Percentiles rank a stretch among this genome's conserved stretches.
Conservation (phyloP, 2,113 vertebrate genomes). For the Leptobrachium leishanense region DNA sequence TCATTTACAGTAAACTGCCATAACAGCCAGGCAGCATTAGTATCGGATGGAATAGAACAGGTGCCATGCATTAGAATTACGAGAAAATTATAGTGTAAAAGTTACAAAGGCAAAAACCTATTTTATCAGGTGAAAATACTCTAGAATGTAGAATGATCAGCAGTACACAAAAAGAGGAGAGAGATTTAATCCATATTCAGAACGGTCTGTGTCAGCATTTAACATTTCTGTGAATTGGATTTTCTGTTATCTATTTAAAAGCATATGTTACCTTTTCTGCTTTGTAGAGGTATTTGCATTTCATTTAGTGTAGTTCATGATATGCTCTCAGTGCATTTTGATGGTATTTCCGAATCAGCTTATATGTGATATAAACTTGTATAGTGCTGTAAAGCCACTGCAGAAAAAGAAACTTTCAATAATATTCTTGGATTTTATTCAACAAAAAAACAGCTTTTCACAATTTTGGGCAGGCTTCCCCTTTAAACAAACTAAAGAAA, state of each 20-base stretch:
- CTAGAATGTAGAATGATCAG: neutral
- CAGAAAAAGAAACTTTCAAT: too few relatives aligned
- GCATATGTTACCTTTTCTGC: slow-evolving; percentile 22
- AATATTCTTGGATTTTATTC: too few relatives aligned
- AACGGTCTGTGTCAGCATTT: slow-evolving; percentile 39
- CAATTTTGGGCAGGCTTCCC: too few relatives aligned
- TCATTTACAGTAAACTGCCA: too few relatives aligned
- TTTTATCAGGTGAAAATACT: neutral
- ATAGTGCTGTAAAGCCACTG: too few relatives aligned
- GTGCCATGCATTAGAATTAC: neutral
- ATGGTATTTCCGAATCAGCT: too few relatives aligned
- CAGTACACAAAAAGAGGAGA: neutral
- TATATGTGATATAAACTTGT: too few relatives aligned
- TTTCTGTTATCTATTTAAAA: slow-evolving; percentile 28
- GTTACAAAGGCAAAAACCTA: slow-evolving; percentile 15
- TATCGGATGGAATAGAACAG: too few relatives aligned
- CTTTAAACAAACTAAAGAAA: too few relatives aligned
- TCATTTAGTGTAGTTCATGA: slow-evolving; percentile 7
- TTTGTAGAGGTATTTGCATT: slow-evolving; percentile 17
- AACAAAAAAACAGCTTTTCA: too few relatives aligned
- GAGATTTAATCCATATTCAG: slow-evolving; percentile 37
- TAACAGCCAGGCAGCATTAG: too few relatives aligned
- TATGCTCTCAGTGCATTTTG: neutral
- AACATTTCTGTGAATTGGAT: slow-evolving; percentile 23
- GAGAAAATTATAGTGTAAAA: slow-evolving; percentile 10